Percentiles rank a stretch among this genome's conserved stretches.
phyloP scores from a whole-genome alignment of 23 tunicate genomes.

The Halocynthia roretzi region DNA sequence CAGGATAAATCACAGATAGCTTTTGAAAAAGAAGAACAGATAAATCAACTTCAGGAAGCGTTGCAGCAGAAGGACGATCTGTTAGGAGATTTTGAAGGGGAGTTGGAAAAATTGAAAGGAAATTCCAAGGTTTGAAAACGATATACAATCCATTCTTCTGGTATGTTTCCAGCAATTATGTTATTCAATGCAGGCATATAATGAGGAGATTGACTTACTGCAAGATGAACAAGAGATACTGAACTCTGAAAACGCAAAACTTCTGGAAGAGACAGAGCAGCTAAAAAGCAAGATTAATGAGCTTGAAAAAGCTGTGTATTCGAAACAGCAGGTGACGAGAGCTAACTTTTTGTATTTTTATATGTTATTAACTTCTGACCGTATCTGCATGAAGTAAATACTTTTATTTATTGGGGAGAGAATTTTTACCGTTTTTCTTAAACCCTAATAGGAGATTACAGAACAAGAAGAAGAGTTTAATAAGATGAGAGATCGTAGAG shows the following conservation, averaged over 20 bases:
- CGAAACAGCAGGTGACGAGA: background rate
- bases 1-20: background rate
- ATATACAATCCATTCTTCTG: background rate
- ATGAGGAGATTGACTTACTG: conserved; percentile 8
- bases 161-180: background rate
- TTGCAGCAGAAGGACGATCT: conserved; percentile 29
- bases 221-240: conserved; percentile 23
- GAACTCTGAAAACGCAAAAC: conserved; percentile 27
- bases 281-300: conserved; percentile 48
- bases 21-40: background rate
- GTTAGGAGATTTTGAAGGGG: background rate
- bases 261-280: conserved; percentile 47
- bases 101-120: conserved; percentile 19
- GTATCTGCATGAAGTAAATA: too few relatives aligned
- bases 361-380: too few relatives aligned
- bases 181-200: conserved; percentile 4
- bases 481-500: too few relatives aligned
- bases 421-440: too few relatives aligned
- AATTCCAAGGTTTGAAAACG: conserved; percentile 1
- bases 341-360: too few relatives aligned
- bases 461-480: too few relatives aligned
- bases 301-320: conserved; percentile 45
- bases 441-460: too few relatives aligned
- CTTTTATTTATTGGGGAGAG: too few relatives aligned
- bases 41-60: background rate